phyloP scores from a whole-genome alignment of 2,888 invertebrate species.

The Gibbula magus region DNA sequence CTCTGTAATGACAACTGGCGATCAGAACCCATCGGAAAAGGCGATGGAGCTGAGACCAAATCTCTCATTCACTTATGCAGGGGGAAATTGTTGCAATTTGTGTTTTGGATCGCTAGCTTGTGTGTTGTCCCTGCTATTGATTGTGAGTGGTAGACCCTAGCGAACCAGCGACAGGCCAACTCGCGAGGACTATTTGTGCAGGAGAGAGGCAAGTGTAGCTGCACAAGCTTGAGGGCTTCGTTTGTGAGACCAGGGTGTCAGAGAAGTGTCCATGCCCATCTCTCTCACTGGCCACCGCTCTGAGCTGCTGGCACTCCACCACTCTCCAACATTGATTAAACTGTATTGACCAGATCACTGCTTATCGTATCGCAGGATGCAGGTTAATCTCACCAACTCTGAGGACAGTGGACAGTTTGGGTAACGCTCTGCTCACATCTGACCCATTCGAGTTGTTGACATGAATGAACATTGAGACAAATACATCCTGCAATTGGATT shows the following conservation, averaged over 20 bases:
- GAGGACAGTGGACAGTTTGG: no score
- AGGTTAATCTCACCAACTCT: background rate
- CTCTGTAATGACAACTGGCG: background rate
- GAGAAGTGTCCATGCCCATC: background rate
- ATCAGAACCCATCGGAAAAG: slow-evolving; percentile 10
- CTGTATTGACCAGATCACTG: background rate
- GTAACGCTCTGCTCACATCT: no score
- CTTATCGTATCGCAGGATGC: slow-evolving; percentile 14
- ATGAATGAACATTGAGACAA: no score
- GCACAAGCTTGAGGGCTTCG: slow-evolving; percentile 16
- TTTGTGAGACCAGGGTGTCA: background rate
- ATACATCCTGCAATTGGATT: no score
- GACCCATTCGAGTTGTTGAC: no score
- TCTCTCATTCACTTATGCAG: slow-evolving; percentile 13
- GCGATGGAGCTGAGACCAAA: background rate
- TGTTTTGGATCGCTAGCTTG: slow-evolving; percentile 21
- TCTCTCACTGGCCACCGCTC: background rate
- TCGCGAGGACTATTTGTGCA: slow-evolving; percentile 8
- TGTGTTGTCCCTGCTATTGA: slow-evolving; percentile 21
- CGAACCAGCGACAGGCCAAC: slow-evolving; percentile 11
- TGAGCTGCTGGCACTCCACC: background rate
- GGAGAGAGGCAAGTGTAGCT: background rate
- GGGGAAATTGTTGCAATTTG: slow-evolving; percentile 24
- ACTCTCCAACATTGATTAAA: slow-evolving; percentile 18
- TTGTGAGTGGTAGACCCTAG: slow-evolving; percentile 7